Conservation (phyloP, 1,140 invertebrate genomes). For the Drosophila suzukii region DNA sequence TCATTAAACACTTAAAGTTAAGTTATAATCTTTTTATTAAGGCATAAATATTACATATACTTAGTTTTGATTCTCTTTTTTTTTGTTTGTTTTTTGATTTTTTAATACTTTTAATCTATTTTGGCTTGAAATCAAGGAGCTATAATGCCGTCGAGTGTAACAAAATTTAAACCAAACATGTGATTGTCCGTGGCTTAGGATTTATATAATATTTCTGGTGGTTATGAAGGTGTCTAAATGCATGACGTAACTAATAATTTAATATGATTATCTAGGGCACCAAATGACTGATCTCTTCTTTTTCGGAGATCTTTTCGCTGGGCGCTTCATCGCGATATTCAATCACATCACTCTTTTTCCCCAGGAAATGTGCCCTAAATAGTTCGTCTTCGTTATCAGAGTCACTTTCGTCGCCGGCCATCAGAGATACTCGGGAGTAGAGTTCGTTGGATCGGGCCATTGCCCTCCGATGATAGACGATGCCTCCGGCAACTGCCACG, state of each 20-base stretch:
- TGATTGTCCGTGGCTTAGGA: background rate
- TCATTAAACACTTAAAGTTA: background rate
- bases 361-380: slow-evolving; percentile 25
- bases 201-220: slow-evolving; percentile 10
- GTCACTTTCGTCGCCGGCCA: slow-evolving; percentile 58
- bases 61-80: slow-evolving; percentile 13
- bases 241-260: slow-evolving; percentile 3
- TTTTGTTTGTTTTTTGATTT: background rate
- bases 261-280: slow-evolving; percentile 12
- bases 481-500: slow-evolving; percentile 38
- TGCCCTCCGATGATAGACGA: slow-evolving; percentile 39
- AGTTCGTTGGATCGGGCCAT: slow-evolving; percentile 29
- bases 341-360: slow-evolving; percentile 6
- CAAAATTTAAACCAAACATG: slow-evolving; percentile 16
- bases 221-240: slow-evolving; percentile 24
- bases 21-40: slow-evolving; percentile 20
- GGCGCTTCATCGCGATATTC: slow-evolving; percentile 54
- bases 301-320: slow-evolving; percentile 1
- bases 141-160: slow-evolving; percentile 17
- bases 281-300: slow-evolving; percentile 7
- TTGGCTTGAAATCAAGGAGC: slow-evolving; percentile 24
- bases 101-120: slow-evolving; percentile 45
- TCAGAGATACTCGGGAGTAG: slow-evolving; percentile 61
- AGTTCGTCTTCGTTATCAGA: slow-evolving; percentile 58
- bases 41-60: slow-evolving; percentile 19